Evolutionary conservation across 1,140 invertebrate species (phyloP).

Genomic region (Sminthurides bifidus): DNA sequence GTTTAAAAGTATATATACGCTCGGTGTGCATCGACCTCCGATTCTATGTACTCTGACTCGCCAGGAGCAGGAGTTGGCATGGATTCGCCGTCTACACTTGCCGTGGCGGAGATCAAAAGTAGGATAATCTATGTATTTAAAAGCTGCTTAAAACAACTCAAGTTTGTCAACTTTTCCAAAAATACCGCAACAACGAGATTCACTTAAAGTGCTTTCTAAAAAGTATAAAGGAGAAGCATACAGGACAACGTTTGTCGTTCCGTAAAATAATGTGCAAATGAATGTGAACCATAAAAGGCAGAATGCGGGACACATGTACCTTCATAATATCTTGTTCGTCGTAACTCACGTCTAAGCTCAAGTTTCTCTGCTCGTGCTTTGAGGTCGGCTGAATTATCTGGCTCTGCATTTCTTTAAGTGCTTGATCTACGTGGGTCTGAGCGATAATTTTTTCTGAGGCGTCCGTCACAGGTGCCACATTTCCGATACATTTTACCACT

Average conservation of each 20-base stretch:
- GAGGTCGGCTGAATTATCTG: constrained; percentile 29
- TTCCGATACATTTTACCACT: constrained; percentile 77
- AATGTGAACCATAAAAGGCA: neutral
- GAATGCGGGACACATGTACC: constrained; percentile 35
- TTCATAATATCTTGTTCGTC: constrained; percentile 61
- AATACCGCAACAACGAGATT: neutral
- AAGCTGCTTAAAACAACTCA: no score
- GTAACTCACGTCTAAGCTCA: constrained; percentile 50
- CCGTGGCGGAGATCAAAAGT: no score
- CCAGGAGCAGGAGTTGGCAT: no score
- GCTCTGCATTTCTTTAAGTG: constrained; percentile 20
- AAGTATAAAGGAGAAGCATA: neutral
- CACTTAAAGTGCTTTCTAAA: no score
- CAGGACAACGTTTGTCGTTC: no score
- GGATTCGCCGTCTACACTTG: no score
- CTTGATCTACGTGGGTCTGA: constrained; percentile 47
- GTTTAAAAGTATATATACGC: no score
- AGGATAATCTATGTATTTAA: no score
- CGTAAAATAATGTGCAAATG: neutral
- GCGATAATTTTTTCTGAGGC: constrained; percentile 66
- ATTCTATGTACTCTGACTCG: no score
- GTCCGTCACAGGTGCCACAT: constrained; percentile 53
- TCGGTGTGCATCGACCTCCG: no score
- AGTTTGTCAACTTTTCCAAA: no score
- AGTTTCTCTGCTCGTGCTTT: constrained; percentile 42